phyloP scores from a whole-genome alignment of 2,113 vertebrate genomes.

The Gymnocephalus cernua region DNA sequence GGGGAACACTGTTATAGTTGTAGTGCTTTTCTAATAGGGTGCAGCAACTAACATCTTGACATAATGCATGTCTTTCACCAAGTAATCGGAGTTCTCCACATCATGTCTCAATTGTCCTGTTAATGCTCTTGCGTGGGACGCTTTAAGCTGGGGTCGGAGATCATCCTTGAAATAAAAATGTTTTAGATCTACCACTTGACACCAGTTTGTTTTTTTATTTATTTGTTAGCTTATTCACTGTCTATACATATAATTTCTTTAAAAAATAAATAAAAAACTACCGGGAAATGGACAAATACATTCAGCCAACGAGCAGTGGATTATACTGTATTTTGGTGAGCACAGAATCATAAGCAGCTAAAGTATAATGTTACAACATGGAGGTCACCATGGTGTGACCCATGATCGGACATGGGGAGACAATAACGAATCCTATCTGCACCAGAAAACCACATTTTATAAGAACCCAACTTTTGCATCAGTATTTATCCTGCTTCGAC shows the following conservation, averaged over 20 bases:
- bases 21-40: neutral
- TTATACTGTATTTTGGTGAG: neutral
- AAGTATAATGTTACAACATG: neutral
- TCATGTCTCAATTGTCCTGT: neutral
- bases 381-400: neutral
- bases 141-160: neutral
- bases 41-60: neutral
- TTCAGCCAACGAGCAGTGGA: neutral
- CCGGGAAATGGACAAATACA: neutral
- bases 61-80: neutral
- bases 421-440: neutral
- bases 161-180: neutral
- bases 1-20: neutral
- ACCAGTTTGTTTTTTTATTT: neutral
- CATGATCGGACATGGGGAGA: neutral
- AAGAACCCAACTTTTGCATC: conserved; percentile 8
- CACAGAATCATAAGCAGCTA: neutral
- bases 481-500: conserved; percentile 26
- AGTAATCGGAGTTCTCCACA: neutral
- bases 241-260: neutral
- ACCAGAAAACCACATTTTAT: neutral
- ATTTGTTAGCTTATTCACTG: neutral
- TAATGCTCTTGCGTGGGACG: neutral
- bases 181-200: neutral
- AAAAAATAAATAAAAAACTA: neutral